Base-by-base conservation (phyloP, 53 echinoderm and acorn worm species). In the Astropecten irregularis region DNA sequence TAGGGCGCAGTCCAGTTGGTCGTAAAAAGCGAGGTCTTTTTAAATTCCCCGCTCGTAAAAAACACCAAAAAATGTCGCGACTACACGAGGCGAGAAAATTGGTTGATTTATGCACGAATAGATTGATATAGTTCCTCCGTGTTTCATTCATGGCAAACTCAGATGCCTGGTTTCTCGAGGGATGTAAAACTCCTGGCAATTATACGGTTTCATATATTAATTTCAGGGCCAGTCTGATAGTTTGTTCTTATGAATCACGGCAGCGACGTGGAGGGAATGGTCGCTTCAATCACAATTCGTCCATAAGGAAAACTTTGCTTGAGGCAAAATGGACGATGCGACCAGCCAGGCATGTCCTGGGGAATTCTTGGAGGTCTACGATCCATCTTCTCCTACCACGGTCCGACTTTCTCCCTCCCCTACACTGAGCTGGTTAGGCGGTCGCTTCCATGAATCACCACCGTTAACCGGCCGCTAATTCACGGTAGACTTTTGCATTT, bases 251-350 rank as follows among this genome's bases (percentile, higher is more conserved):
- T 57, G 76, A 76, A 39, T 76, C 76, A 76, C 25, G 56, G 39
- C 34, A 7, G 50, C 15, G 58, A 54, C 23, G 40, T 16, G 13
- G n/a, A 23, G 16, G 21, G 58, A 76, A 40, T 37, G 39, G 37
- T 40, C 40, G 76, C 76, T 76, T 29, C 76, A 76, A 76, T 76
- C 58, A 40, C 27, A 27, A 76, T 49, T 56, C 42, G 42, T 36
- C 76, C 76, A 33, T 76, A n/a, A n/a, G n/a, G 32, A 18, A 39
- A 65, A 65, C 10, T 65, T 10, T 36, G 29, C 65, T 29, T 7
- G 4, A 23, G 39, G 29, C 25, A 58, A 39, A n/a, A 27, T 14
- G 57, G 57, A 55, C 57, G 13, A 58, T 40, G 55, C 58, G 54
- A 38, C 40, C 76, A 76, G 58, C 29, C 26, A 76, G 73, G 73